A percentile compares a stretch with the other conserved stretches of the same genome.
Evolutionary conservation across 35 echinoderm and acorn worm genomes (phyloP).

Genomic region (Ptychodera flava): DNA sequence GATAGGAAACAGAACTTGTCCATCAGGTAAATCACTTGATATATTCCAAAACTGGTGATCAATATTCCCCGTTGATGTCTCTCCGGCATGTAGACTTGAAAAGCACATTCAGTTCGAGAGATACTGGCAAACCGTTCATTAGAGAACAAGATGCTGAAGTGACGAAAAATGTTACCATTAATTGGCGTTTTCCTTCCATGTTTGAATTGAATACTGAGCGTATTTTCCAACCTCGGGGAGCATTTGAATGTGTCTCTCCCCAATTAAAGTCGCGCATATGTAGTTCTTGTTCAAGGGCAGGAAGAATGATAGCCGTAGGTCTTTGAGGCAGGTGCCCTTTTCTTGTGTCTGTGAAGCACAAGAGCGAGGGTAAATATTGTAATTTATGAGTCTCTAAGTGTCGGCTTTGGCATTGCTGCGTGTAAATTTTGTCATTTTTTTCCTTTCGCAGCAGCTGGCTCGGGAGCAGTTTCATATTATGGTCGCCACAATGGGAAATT

Average conservation of each 20-base stretch:
- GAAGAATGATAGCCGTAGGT: not conserved
- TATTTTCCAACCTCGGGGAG: not conserved
- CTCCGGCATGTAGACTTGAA: too few species aligned
- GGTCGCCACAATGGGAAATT: not conserved
- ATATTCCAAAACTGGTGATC: too few species aligned
- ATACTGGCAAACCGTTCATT: too few species aligned
- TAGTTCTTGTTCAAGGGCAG: not conserved
- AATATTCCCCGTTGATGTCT: too few species aligned
- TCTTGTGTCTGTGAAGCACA: too few species aligned
- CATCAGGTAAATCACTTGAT: too few species aligned
- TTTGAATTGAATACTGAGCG: not conserved
- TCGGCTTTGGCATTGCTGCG: not conserved
- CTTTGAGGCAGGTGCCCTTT: too few species aligned
- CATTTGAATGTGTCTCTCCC: not conserved
- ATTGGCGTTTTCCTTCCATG: not conserved
- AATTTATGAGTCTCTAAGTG: not conserved
- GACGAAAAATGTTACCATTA: too few species aligned
- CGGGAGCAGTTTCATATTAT: not conserved
- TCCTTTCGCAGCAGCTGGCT: not conserved
- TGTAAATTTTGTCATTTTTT: not conserved
- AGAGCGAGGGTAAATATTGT: constrained; percentile 2
- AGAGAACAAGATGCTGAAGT: too few species aligned
- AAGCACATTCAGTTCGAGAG: too few species aligned
- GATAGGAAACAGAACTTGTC: too few species aligned
- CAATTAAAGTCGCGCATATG: not conserved